Percentiles rank a stretch among this genome's conserved stretches.
Conservation (phyloP, 2,888 invertebrate genomes). For the Pogonocherus hispidulus region DNA sequence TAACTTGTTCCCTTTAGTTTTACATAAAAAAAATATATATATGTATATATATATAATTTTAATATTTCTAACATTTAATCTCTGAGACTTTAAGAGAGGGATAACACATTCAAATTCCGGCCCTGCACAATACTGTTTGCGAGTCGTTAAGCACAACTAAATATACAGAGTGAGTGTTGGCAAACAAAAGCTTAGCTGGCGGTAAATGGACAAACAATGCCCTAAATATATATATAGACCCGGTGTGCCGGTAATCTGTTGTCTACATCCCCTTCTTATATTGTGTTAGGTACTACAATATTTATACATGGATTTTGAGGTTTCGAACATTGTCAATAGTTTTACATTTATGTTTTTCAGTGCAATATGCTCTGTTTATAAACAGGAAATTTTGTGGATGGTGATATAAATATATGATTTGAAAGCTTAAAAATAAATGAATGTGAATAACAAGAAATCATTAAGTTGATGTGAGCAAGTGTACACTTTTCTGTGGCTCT, state of each 20-base stretch:
- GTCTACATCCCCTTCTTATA: constrained; percentile 65
- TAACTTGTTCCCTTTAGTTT: too few species aligned
- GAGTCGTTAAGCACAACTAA: constrained; percentile 52
- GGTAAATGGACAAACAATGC: constrained; percentile 68
- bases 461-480: too few species aligned
- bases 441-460: too few species aligned
- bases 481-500: too few species aligned
- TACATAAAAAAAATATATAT: too few species aligned
- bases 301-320: constrained; percentile 61
- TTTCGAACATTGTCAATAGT: constrained; percentile 26
- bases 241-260: constrained; percentile 66
- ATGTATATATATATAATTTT: too few species aligned
- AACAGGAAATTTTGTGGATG: too few species aligned
- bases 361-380: not conserved
- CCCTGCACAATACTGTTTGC: constrained; percentile 28
- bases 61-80: too few species aligned
- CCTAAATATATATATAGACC: constrained; percentile 54
- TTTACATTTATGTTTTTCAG: constrained; percentile 16
- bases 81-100: too few species aligned
- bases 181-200: constrained; percentile 68
- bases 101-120: too few species aligned
- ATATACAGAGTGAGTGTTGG: constrained; percentile 63
- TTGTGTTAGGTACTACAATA: constrained; percentile 64
- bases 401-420: too few species aligned
- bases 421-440: too few species aligned